Evolutionary conservation across 2,113 vertebrate genomes (phyloP), one percentile per base, ranked within the genome.

Genomic region (Catharus minimus): DNA sequence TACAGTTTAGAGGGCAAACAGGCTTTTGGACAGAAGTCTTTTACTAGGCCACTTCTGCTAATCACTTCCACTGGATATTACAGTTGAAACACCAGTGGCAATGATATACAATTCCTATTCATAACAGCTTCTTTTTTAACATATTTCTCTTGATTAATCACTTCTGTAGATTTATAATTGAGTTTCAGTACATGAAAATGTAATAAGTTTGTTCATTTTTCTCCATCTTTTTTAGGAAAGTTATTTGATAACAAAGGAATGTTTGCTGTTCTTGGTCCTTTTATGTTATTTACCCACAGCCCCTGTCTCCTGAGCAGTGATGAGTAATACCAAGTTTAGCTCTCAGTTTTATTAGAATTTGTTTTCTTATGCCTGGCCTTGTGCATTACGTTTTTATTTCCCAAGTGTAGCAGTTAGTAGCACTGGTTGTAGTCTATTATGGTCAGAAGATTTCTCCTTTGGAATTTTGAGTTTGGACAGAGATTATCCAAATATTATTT

Each of bases 81-180:
- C 15, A 56, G 41, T 50, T 76, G 71, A 69, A 85, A 79, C 56
- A 32, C 26, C 33, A 58, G 23, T 69, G 53, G 61, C 77, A 86
- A 23, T 71, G 69, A 57, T 78, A 33, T 4, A 33, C 49, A 57
- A 49, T 32, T 84, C 85, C 80, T 90, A 32, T 92, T 93, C 77
- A 41, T 62, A 86, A 65, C 30, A 44, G 20, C 55, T 82, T 74
- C 33, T 90, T 83, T 90, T 83, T 58, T 33, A 91, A 66, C 21
- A 8, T 64, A 92, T 82, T 91, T 89, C 65, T 78, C 57, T 74
- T 90, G 36, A 26, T 83, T 82, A 81, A 60, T 94, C 17, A 41
- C 49, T 78, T 90, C 44, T 52, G 27, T 77, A 58, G 49, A n/a
- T 56, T 74, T 88, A 44, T 64, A 88, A 52, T 56, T 64, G 36